phyloP scores from a whole-genome alignment of 2,888 invertebrate genomes.

The Trypoxylon attenuatum region DNA sequence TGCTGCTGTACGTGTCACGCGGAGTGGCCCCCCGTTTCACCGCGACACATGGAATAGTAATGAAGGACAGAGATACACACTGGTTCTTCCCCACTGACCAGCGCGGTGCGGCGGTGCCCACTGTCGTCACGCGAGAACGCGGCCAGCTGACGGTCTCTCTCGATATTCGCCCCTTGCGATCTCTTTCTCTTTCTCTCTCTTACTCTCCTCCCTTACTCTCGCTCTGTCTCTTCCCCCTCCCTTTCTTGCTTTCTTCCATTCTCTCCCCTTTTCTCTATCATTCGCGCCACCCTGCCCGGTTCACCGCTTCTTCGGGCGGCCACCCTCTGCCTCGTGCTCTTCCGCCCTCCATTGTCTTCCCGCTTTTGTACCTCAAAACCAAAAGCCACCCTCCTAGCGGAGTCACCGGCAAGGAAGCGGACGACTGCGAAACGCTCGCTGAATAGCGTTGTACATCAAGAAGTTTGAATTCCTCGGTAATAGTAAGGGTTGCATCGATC shows the following conservation, averaged over 20 bases:
- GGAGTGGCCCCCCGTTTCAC: slow-evolving; percentile 13
- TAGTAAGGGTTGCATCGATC: slow-evolving; percentile 5
- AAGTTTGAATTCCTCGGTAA: slow-evolving; percentile 13
- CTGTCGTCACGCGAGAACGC: slow-evolving; percentile 69
- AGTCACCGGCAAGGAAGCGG: slow-evolving; percentile 4
- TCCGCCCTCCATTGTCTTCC: slow-evolving; percentile 28
- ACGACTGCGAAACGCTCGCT: background rate
- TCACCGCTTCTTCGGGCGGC: background rate
- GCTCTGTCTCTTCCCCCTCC: background rate
- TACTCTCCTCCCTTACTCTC: slow-evolving; percentile 4
- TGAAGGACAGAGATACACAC: slow-evolving; percentile 64
- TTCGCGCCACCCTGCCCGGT: background rate
- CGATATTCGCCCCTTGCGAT: slow-evolving; percentile 26
- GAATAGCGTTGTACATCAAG: no score
- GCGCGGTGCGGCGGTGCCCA: slow-evolving; percentile 53
- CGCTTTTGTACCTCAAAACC: slow-evolving; percentile 42
- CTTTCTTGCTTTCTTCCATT: slow-evolving; percentile 18
- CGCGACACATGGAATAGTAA: slow-evolving; percentile 63
- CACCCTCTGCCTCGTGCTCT: slow-evolving; percentile 5
- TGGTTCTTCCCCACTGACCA: slow-evolving; percentile 52
- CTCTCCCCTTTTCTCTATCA: slow-evolving; percentile 42
- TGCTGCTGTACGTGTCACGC: background rate
- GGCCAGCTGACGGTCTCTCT: slow-evolving; percentile 66
- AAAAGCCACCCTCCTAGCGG: slow-evolving; percentile 23
- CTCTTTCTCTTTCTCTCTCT: slow-evolving; percentile 7